Conservation (phyloP, 1,140 invertebrate genomes). For the Zaprionus kolodkinae region DNA sequence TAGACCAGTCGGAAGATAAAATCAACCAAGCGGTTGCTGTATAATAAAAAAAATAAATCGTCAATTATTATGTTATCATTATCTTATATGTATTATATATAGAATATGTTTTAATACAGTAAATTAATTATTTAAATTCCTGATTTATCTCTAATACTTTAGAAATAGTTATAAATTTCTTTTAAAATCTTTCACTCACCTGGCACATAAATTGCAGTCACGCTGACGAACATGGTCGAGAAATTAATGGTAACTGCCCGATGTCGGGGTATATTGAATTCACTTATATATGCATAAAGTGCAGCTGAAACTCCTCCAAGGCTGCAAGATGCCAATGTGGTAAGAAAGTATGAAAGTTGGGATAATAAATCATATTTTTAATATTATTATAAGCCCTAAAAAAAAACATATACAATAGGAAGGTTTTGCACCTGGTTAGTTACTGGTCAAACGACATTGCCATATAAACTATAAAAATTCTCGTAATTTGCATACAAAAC, state of each 20-base stretch:
- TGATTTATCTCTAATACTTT: too few species aligned
- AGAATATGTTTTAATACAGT: too few species aligned
- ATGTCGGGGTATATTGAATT: slow-evolving; percentile 85
- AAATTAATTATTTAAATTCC: too few species aligned
- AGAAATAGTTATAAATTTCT: too few species aligned
- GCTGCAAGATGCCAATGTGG: slow-evolving; percentile 63
- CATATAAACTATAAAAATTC: not conserved
- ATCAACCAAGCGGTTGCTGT: slow-evolving; percentile 68
- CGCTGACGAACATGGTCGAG: slow-evolving; percentile 77
- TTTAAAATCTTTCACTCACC: slow-evolving; percentile 44
- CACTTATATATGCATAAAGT: slow-evolving; percentile 86
- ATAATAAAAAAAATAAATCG: slow-evolving; percentile 7
- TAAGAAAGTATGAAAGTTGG: not conserved
- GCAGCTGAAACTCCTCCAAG: slow-evolving; percentile 85
- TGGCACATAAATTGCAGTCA: slow-evolving; percentile 76
- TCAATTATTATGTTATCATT: not conserved
- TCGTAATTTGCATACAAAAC: not conserved
- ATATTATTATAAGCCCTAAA: not conserved
- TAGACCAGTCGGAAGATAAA: slow-evolving; percentile 62
- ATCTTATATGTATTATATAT: too few species aligned
- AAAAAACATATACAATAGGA: not conserved
- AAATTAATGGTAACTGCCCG: slow-evolving; percentile 77
- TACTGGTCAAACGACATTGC: not conserved
- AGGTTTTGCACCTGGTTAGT: not conserved
- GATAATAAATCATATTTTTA: too few species aligned